phyloP scores from a whole-genome alignment of 2,797 vertebrate genomes.

The Cottoperca gobio region DNA sequence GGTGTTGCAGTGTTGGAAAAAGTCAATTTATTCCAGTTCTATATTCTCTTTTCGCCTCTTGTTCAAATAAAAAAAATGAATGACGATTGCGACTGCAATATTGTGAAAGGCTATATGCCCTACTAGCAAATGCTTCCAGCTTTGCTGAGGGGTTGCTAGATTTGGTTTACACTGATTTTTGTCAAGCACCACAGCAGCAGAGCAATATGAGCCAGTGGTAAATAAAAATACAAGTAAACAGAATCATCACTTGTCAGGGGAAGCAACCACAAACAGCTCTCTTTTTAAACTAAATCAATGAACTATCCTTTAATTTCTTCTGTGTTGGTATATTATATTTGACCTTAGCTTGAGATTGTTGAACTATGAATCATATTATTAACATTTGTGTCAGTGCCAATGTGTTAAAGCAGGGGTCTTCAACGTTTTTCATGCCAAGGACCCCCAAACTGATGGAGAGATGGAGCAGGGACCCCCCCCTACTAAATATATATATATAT shows the following conservation, averaged over 20 bases:
- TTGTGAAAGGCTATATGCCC: not conserved
- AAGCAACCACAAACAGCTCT: not conserved
- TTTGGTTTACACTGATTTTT: not conserved
- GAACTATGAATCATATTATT: not conserved
- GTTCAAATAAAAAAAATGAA: slow-evolving; percentile 37
- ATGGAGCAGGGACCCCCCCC: too few relatives aligned
- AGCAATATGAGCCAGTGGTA: not conserved
- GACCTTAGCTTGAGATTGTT: not conserved
- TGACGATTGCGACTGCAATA: not conserved
- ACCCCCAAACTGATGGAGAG: too few relatives aligned
- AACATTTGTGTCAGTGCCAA: not conserved
- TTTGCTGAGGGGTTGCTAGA: not conserved
- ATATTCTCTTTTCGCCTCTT: slow-evolving; percentile 22
- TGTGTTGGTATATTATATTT: not conserved
- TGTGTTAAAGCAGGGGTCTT: too few relatives aligned
- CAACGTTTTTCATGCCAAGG: too few relatives aligned
- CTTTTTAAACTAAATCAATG: not conserved
- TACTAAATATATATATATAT: too few relatives aligned
- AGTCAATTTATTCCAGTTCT: slow-evolving; percentile 45
- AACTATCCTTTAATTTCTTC: not conserved
- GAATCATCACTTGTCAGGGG: not conserved
- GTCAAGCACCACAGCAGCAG: not conserved
- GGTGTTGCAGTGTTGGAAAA: slow-evolving; percentile 40
- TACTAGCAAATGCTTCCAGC: slow-evolving; percentile 9
- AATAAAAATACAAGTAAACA: not conserved